Base-by-base conservation (phyloP, 2,888 invertebrate species). In the Amiota mariae region DNA sequence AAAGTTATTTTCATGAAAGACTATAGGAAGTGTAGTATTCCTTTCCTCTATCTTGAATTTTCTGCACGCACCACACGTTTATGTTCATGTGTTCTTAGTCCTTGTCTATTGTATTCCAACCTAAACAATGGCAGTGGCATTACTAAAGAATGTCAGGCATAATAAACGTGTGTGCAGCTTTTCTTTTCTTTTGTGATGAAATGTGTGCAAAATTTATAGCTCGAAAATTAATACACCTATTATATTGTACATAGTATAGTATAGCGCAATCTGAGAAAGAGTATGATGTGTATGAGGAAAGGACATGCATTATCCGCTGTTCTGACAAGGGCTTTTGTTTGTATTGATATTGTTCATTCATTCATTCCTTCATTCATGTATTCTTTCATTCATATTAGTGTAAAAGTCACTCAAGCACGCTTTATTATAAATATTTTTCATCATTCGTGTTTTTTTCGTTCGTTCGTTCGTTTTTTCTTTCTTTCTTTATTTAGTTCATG, bases 141-240 rank as follows among this genome's bases (percentile, higher is more conserved):
- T 36, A 36, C 36, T 36, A 36, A 36, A 76, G 75, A 78, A 76
- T 76, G 77, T 76, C 75, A 76, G 61, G 72, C 76, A 73, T 71
- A 77, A 75, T 71, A 75, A 68, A 68, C n/a, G 67, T 68, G 51
- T 59, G 18, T 59, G 36, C 13, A 13, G 24, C 20, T 15, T 68
- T 54, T 24, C 54, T 68, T 68, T 68, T 24, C 67, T n/a, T 68
- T 68, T 68, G 67, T 68, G 67, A 80, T 77, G 83, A 83, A 83
- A 84, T 84, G 83, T 84, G 84, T 82, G 83, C 80, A 79, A 81
- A 83, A 83, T 83, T 83, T 83, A 83, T 83, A 82, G 83, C 83
- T 82, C 80, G 83, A 85, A 83, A 83, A 83, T 83, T 83, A 83
- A 83, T 84, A 84, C 57, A 71, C 49, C n/a, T 47, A 51, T 47